Percentiles rank a stretch among this genome's conserved stretches.
Conservation (phyloP, 2,113 vertebrate species). For the Microcebus griseorufus region DNA sequence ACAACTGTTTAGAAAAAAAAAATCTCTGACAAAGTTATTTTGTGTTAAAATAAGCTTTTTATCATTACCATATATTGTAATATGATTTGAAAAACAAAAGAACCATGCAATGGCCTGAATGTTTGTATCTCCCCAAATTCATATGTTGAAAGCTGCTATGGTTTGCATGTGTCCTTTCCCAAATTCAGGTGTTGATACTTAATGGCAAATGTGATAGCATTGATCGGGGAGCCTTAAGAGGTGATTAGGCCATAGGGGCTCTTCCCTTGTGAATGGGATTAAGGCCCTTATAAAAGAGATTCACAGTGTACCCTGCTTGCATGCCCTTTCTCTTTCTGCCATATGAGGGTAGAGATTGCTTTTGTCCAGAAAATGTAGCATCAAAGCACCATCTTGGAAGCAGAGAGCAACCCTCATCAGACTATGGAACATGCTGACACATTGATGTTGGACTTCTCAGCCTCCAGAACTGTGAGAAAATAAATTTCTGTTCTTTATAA, state of each 20-base stretch:
- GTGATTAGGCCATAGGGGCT: fast-evolving
- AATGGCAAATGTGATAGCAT: fast-evolving
- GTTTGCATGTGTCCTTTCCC: neutral
- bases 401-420: fast-evolving
- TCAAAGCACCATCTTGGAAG: neutral
- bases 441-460: neutral
- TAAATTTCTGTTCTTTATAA: neutral
- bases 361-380: neutral
- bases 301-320: neutral
- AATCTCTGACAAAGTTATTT: neutral
- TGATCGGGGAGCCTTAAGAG: neutral
- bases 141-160: too few relatives aligned
- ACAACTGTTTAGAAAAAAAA: neutral
- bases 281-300: too few relatives aligned
- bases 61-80: neutral
- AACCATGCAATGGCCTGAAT: neutral
- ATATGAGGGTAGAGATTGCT: fast-evolving
- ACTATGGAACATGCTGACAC: neutral
- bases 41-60: neutral
- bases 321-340: neutral
- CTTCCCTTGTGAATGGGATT: too few relatives aligned
- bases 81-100: neutral
- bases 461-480: neutral
- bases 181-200: neutral
- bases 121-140: neutral